Conservation (phyloP, 2,797 vertebrate species). For the Etheostoma nigrum region DNA sequence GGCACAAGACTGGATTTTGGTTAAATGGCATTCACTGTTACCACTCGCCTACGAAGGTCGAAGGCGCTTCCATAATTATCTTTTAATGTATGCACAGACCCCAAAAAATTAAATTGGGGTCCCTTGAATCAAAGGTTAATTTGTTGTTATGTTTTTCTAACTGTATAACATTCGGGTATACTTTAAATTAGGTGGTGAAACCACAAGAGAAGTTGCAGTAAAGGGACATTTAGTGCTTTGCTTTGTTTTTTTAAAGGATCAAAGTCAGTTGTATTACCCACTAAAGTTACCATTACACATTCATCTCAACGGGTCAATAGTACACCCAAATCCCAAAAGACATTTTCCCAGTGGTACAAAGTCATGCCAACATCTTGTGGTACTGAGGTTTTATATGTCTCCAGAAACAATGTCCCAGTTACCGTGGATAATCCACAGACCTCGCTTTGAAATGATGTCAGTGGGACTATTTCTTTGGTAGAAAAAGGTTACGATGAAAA, state of each 20-base stretch:
- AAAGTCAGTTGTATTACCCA: background rate
- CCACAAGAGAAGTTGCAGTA: background rate
- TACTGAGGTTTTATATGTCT: background rate
- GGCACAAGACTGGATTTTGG: background rate
- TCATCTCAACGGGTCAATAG: constrained; percentile 2
- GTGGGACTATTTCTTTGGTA: background rate
- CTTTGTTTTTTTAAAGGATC: background rate
- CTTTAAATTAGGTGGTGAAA: background rate
- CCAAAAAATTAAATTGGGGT: background rate
- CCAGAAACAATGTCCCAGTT: background rate
- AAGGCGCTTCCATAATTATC: background rate
- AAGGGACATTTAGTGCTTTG: background rate
- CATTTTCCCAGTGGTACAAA: background rate
- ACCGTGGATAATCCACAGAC: background rate
- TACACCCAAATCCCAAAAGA: background rate
- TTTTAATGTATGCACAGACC: background rate
- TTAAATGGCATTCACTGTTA: no score
- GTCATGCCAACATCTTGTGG: background rate
- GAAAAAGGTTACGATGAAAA: constrained; percentile 26
- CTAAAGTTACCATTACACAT: background rate
- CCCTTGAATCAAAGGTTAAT: background rate
- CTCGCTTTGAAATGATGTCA: background rate
- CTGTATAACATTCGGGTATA: background rate
- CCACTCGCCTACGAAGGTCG: no score
- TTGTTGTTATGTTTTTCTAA: background rate